Evolutionary conservation across 2,797 vertebrate genomes (phyloP), one percentile per base, ranked within the genome.

Genomic region (Thamnophis elegans): DNA sequence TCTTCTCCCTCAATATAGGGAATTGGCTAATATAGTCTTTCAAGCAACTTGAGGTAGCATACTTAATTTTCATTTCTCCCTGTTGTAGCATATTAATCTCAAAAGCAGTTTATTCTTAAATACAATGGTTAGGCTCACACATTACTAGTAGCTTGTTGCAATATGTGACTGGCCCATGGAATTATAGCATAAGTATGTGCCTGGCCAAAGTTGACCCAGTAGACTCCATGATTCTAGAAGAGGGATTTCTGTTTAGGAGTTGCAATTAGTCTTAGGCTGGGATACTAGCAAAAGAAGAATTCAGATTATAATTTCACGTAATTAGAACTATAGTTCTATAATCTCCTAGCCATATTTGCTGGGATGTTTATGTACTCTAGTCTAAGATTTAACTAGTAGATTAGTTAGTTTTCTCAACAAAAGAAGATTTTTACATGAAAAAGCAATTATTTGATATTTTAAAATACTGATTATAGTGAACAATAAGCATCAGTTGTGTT

Each of bases 351-450:
- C 28, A 32, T 20, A 5, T 9, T 55, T 28, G 53, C 7, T 55
- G 53, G 28, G 14, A n/a, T 55, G 20, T 55, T 47, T 55, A 25
- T 91, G 10, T 12, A 26, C 26, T 42, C 28, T 65, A 42, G 56
- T 60, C 16, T 55, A 28, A 26, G 25, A 55, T 42, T 36, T 20
- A 56, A 28, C 32, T 14, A 53, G 5, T 58, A 56, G 5, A 55
- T 28, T 10, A 47, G 13, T 42, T 18, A 73, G 25, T 42, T 53
- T 68, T 54, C 42, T 28, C 78, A 82, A 59, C 14, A 56, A 54
- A 92, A 73, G 36, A 68, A 58, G 42, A 78, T 68, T 93, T 91
- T 85, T 56, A 14, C 58, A 32, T 82, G 93, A 56, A 96, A 96
- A 36, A 78, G 14, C n/a, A 91, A 90, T 93, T 56, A 88, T 7